Evolutionary conservation across 64 coral and sea anemone genomes (phyloP), one percentile per base, ranked within the genome.

Genomic region (Acropora tenuis): DNA sequence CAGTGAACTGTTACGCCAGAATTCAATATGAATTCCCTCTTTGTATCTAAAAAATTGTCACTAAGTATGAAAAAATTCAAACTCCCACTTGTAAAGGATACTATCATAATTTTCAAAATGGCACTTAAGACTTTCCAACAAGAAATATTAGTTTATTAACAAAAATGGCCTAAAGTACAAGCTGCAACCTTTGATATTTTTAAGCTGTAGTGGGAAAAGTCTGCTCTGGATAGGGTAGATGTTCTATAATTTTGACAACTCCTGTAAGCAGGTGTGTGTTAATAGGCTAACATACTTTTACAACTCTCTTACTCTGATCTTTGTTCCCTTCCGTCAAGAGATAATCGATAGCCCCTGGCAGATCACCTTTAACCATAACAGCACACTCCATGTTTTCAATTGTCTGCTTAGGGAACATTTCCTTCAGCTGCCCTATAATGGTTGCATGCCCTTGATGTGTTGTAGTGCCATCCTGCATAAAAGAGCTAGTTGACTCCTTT

Each of bases 361-460:
- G 72, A 74, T 74, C 72, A 74, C 20, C 72, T 74, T 74, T 74
- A 74, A 74, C 72, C 72, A 74, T 74, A 74, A 74, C 19, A 74
- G 20, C 72, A 74, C 41, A 40, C 18, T 74, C 72, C 18, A 74
- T 41, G 20, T 42, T 74, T 74, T 74, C 72, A 74, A 41, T 20
- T 74, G 20, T 74, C 72, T 74, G 30, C 20, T 74, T 40, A 74
- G 72, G 72, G 20, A 42, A 74, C 72, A 74, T 74, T 74, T 41
- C 72, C 72, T 74, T 20, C 72, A 74, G 72, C 72, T 42, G 72
- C 72, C 41, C 72, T 74, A 74, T 74, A 74, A 74, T 8, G 72
- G 72, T 74, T 74, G 30, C 72, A 8, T 41, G 72, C 72, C 72
- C 72, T 74, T 41, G 72, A 74, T 41, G 72, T 74, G 72, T 74